Conservation (phyloP, 1,140 invertebrate genomes). For the Ceratina calcarata region DNA sequence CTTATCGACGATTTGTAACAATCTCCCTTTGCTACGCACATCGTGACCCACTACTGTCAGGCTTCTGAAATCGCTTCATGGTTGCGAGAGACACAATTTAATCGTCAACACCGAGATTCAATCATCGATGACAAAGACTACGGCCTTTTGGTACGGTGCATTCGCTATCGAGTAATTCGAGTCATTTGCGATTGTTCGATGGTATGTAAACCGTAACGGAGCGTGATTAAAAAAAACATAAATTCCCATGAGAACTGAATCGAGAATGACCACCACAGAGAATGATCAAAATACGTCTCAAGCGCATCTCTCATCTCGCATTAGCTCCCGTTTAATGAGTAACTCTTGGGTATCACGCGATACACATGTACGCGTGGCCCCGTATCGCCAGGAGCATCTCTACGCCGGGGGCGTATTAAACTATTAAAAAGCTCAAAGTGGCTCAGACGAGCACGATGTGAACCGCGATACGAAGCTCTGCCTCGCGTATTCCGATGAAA, state of each 20-base stretch:
- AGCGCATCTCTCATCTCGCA: background rate
- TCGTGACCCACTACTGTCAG: too few relatives aligned
- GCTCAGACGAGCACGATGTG: background rate
- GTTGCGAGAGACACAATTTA: too few relatives aligned
- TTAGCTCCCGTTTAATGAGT: slow-evolving; percentile 11
- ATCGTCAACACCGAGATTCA: too few relatives aligned
- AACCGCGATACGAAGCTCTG: background rate
- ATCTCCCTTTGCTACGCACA: background rate
- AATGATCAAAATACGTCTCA: background rate
- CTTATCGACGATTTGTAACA: background rate
- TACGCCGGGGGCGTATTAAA: background rate
- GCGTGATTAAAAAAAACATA: background rate
- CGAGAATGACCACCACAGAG: background rate
- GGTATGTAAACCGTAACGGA: too few relatives aligned
- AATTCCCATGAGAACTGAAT: background rate
- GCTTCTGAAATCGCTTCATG: too few relatives aligned
- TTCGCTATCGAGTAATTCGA: too few relatives aligned
- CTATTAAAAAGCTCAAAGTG: background rate
- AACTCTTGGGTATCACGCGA: background rate
- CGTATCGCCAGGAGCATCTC: background rate
- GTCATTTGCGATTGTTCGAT: background rate
- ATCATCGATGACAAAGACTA: too few relatives aligned
- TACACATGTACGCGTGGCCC: background rate
- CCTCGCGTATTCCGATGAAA: background rate
- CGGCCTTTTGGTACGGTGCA: too few relatives aligned